Evolutionary conservation across 2,888 invertebrate species (phyloP), one percentile per base, ranked within the genome.

Genomic region (Callyntrura guangdongensis): DNA sequence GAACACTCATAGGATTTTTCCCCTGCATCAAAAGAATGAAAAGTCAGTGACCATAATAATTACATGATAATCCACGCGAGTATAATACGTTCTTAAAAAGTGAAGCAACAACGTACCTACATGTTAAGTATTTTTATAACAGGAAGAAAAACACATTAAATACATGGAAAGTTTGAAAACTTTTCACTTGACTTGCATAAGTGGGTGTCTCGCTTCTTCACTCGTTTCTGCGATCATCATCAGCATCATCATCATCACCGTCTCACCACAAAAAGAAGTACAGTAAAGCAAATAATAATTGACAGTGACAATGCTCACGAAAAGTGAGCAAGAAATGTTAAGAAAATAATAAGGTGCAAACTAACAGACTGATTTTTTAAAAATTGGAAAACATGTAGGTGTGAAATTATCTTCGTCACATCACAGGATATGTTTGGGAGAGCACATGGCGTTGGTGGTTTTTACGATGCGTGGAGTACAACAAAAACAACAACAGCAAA

Each of bases 31-130:
- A 25, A 64, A 12, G 64, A 64, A 74, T 17, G 25, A 77, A 56
- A 22, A 77, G 77, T 77, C 77, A 77, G 77, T 56, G 77, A 77
- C 77, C 77, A 77, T 77, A 53, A 49, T 77, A 53, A 56, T 77
- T 56, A 49, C 22, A 77, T 77, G 77, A 77, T 77, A 53, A 56
- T 77, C 77, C 9, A 1, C 0, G 14, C 53, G 27, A 72, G 45
- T 45, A 72, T 45, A 72, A 45, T 45, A 11, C 8, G 17, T 36
- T 72, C 45, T 20, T 20, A 72, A 64, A 72, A 45, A n/a, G 8
- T 45, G 36, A 72, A 36, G 27, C n/a, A 36, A 69, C n/a, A 27
- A 72, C 9, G 6, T 17, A 22, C 3, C 25, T 36, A 36, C 5
- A 61, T 61, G n/a, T 20, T 56, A n/a, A 56, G 17, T 56, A 61